Conservation (phyloP, 53 echinoderm and acorn worm genomes). For the Pentamera pediparva region DNA sequence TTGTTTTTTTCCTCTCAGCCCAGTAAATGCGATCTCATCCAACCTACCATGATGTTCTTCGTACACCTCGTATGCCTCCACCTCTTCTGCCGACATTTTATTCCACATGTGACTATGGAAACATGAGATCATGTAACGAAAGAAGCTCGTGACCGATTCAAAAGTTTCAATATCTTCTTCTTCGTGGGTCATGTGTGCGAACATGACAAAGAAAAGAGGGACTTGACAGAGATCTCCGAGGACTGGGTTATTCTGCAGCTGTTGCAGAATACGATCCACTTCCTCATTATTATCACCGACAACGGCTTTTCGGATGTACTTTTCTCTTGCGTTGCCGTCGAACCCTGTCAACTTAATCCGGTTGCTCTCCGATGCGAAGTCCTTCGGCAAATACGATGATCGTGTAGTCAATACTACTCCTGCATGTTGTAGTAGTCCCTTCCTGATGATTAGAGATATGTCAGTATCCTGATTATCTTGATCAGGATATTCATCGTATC, state of each 20-base stretch:
- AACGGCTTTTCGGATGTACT: slow-evolving; percentile 3
- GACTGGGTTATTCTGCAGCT: neutral
- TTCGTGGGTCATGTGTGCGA: slow-evolving; percentile 24
- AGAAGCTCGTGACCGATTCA: slow-evolving; percentile 6
- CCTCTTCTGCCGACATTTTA: neutral
- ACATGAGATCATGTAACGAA: slow-evolving; percentile 8
- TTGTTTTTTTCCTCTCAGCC: neutral
- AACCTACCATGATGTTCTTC: neutral
- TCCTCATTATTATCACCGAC: neutral
- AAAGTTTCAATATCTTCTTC: neutral
- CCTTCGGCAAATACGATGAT: neutral
- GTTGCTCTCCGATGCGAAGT: neutral
- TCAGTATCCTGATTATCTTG: neutral
- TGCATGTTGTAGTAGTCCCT: neutral
- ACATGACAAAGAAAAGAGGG: slow-evolving; percentile 13
- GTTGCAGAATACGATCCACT: neutral
- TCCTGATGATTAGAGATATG: neutral
- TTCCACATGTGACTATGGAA: slow-evolving; percentile 23
- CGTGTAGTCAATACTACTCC: neutral
- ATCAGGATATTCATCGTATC: slow-evolving; percentile 15
- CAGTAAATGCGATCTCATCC: neutral
- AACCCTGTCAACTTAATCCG: slow-evolving; percentile 5
- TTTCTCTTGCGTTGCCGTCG: neutral
- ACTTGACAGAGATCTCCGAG: slow-evolving; percentile 10
- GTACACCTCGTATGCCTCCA: neutral